phyloP scores from a whole-genome alignment of 2,888 invertebrate genomes.

The Pristionchus entomophagus region DNA sequence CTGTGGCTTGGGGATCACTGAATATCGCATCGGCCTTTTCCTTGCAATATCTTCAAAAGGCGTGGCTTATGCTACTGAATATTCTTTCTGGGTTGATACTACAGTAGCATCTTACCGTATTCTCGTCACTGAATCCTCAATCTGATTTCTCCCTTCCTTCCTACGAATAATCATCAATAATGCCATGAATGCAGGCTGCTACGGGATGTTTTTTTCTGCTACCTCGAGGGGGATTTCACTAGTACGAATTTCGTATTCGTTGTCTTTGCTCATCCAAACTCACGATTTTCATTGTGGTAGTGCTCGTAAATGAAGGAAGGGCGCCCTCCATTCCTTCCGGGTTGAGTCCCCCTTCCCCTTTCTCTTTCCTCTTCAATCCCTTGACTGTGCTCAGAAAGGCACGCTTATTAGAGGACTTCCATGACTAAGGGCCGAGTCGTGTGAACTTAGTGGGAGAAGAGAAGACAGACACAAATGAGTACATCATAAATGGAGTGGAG shows the following conservation, averaged over 20 bases:
- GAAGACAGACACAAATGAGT: neutral
- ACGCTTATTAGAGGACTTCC: conserved; percentile 7
- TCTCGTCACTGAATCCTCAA: neutral
- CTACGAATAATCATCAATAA: neutral
- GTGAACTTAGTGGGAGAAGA: neutral
- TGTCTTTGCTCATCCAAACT: no score
- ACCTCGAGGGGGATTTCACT: neutral
- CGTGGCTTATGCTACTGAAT: no score
- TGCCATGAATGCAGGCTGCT: neutral
- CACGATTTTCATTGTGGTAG: conserved; percentile 1
- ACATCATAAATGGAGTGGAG: neutral
- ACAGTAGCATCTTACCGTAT: no score
- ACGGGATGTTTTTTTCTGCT: neutral
- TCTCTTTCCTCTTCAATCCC: no score
- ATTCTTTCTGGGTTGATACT: no score
- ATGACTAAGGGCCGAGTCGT: neutral
- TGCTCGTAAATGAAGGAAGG: conserved; percentile 2
- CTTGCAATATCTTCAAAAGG: no score
- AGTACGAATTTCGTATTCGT: neutral
- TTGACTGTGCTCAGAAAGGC: no score
- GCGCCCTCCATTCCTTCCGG: conserved; percentile 11
- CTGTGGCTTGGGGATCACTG: no score
- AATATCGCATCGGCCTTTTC: no score
- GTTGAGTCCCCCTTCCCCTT: neutral
- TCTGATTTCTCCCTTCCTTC: neutral